phyloP scores from a whole-genome alignment of 2,888 invertebrate genomes.

The Uloborus plumipes region DNA sequence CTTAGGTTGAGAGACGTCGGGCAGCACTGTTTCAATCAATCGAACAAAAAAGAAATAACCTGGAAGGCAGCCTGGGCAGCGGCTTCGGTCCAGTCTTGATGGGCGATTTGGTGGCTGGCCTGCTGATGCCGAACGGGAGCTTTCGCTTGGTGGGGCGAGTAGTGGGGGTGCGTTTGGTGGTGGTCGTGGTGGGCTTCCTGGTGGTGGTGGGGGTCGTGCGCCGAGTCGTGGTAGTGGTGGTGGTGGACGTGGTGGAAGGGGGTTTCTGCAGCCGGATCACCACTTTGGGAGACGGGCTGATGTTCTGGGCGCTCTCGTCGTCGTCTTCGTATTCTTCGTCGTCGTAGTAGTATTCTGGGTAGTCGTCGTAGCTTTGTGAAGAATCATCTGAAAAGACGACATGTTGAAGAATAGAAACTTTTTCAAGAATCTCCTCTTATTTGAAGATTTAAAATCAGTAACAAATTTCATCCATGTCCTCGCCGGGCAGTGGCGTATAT shows the following conservation, averaged over 20 bases:
- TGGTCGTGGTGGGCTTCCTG: neutral
- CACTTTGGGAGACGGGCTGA: slow-evolving; percentile 41
- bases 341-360: slow-evolving; percentile 54
- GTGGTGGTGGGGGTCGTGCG: slow-evolving; percentile 32
- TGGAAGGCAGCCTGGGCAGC: slow-evolving; percentile 36
- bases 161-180: slow-evolving; percentile 26
- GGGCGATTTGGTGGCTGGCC: slow-evolving; percentile 55
- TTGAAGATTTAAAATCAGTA: no score
- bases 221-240: slow-evolving; percentile 35
- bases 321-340: slow-evolving; percentile 57
- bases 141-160: slow-evolving; percentile 47
- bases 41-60: slow-evolving; percentile 13
- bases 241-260: slow-evolving; percentile 25
- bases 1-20: no score
- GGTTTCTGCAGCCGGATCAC: slow-evolving; percentile 52
- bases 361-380: slow-evolving; percentile 28
- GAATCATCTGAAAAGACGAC: slow-evolving; percentile 21
- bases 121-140: slow-evolving; percentile 47
- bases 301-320: slow-evolving; percentile 35
- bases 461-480: no score
- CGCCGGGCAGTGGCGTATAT: no score
- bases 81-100: slow-evolving; percentile 41
- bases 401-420: neutral
- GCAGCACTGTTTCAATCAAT: no score
- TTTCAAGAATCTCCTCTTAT: no score